A percentile compares a stretch with the other conserved stretches of the same genome.
These are phyloP conservation scores for Oreonectes daqikongensis DNA, from an alignment of 2,797 vertebrate species.

Conservation along the genomic window DNA sequence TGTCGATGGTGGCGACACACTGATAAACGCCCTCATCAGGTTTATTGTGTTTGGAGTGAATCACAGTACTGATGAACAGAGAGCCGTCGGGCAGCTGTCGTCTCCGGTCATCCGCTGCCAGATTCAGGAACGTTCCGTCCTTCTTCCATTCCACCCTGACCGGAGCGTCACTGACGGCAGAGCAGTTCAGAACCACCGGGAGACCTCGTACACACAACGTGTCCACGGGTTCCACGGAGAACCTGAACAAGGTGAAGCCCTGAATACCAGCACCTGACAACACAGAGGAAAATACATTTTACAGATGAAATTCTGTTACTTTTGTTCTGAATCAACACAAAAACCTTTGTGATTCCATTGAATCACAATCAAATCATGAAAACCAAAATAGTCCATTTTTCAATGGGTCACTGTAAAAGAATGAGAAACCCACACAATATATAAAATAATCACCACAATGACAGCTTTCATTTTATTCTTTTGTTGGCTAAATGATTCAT, in stretches of 20 bases:
- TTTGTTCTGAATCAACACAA: too few relatives aligned
- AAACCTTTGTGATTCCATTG: too few relatives aligned
- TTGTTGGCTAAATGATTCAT: conserved; percentile 7
- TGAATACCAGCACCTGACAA: conserved; percentile 68
- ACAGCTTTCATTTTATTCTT: neutral
- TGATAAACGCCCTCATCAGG: conserved; percentile 96
- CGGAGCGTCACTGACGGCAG: conserved; percentile 78
- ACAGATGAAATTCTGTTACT: too few relatives aligned
- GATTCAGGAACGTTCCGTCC: conserved; percentile 92
- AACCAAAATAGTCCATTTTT: too few relatives aligned
- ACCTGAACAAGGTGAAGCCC: conserved; percentile 92
- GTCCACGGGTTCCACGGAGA: conserved; percentile 89
- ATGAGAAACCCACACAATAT: neutral
- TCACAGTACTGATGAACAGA: conserved; percentile 85
- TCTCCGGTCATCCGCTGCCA: conserved; percentile 89
- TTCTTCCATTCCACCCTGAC: conserved; percentile 93
- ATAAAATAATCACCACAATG: neutral
- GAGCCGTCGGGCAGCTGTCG: conserved; percentile 88
- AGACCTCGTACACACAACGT: conserved; percentile 82
- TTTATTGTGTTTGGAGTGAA: conserved; percentile 96
- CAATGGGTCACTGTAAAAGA: too few relatives aligned
- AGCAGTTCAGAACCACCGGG: conserved; percentile 88
- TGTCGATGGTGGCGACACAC: conserved; percentile 93
- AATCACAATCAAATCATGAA: too few relatives aligned
- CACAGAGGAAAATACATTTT: neutral